Conservation (phyloP, 2,888 invertebrate species). For the Theretra japonica region DNA sequence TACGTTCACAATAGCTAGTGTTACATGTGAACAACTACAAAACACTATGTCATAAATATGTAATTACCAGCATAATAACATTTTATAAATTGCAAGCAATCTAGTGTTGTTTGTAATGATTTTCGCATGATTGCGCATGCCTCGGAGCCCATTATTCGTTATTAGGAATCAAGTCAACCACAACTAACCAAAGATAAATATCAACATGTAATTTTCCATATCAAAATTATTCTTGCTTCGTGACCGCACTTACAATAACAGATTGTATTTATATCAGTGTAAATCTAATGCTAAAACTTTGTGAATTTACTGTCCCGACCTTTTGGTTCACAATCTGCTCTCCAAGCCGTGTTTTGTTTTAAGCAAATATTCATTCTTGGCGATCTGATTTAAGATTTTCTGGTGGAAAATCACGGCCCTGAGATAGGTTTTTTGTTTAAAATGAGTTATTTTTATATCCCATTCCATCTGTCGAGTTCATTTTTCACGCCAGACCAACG, state of each 20-base stretch:
- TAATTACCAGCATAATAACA: conserved; percentile 52
- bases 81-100: conserved; percentile 62
- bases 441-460: too few relatives aligned
- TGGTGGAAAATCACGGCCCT: too few relatives aligned
- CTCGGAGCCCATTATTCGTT: conserved; percentile 61
- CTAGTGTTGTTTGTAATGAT: conserved; percentile 61
- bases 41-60: conserved; percentile 29
- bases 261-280: conserved; percentile 29
- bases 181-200: conserved; percentile 42
- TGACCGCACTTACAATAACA: conserved; percentile 40
- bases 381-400: too few relatives aligned
- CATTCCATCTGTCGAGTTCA: too few relatives aligned
- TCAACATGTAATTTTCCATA: conserved; percentile 52
- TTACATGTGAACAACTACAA: conserved; percentile 16
- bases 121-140: conserved; percentile 60
- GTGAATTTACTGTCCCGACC: background rate
- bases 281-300: conserved; percentile 8
- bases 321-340: conserved; percentile 18
- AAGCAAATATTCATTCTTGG: too few relatives aligned
- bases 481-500: too few relatives aligned
- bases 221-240: conserved; percentile 52
- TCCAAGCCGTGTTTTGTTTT: too few relatives aligned
- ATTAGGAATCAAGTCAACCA: conserved; percentile 59
- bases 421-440: too few relatives aligned
- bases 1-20: background rate